Evolutionary conservation across 2,888 invertebrate genomes (phyloP).

Genomic region (Tanytarsus gracilentus): DNA sequence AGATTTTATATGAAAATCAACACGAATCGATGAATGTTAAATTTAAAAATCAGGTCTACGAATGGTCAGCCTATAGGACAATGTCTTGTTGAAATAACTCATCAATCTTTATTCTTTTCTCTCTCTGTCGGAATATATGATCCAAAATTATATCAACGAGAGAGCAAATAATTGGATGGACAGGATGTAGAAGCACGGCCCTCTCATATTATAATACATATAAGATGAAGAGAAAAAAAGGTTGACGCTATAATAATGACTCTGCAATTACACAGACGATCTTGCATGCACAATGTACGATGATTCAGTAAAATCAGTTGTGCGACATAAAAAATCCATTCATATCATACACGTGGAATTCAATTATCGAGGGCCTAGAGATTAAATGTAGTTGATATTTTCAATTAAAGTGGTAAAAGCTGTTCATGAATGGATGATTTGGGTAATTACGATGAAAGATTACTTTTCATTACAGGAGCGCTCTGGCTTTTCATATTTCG

Average conservation of each 20-base stretch:
- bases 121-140: too few species aligned
- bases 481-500: background rate
- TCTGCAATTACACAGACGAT: too few species aligned
- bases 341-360: slow-evolving; percentile 11
- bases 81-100: too few species aligned
- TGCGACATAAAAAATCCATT: slow-evolving; percentile 14
- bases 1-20: background rate
- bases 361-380: slow-evolving; percentile 12
- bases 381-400: slow-evolving; percentile 22
- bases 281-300: too few species aligned
- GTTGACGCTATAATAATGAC: too few species aligned
- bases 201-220: too few species aligned
- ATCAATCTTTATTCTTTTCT: too few species aligned
- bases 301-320: background rate
- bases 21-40: background rate
- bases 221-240: too few species aligned
- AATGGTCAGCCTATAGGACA: too few species aligned
- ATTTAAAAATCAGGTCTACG: background rate
- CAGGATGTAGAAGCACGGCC: too few species aligned
- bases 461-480: background rate
- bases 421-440: slow-evolving; percentile 14
- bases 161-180: too few species aligned
- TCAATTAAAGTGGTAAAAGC: slow-evolving; percentile 19
- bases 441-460: slow-evolving; percentile 15
- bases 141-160: too few species aligned